Percentiles rank a stretch among this genome's conserved stretches.
Evolutionary conservation across 2,888 invertebrate genomes (phyloP).

Genomic region (Callinectes sapidus): DNA sequence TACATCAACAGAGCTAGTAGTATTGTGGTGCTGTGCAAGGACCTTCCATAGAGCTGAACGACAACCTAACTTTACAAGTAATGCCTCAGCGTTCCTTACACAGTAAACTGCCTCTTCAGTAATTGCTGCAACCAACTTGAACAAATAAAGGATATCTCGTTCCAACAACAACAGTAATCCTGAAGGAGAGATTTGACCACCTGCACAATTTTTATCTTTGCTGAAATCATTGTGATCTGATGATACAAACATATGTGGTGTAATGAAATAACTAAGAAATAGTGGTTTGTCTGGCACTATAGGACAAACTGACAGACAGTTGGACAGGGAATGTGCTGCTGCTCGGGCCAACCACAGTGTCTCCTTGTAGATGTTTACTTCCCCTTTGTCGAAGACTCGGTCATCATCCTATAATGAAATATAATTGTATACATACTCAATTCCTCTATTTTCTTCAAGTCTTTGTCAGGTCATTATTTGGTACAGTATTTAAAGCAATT

Average conservation of each 20-base stretch:
- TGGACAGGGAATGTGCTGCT: conserved; percentile 36
- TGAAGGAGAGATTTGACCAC: background rate
- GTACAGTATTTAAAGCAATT: background rate
- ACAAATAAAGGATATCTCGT: conserved; percentile 50
- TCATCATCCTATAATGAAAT: conserved; percentile 76
- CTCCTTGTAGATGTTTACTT: conserved; percentile 81
- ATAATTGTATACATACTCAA: background rate
- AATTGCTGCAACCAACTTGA: conserved; percentile 39
- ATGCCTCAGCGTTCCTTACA: conserved; percentile 48
- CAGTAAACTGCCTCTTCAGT: conserved; percentile 36
- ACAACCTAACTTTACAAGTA: conserved; percentile 57
- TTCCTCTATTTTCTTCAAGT: background rate
- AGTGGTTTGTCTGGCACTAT: background rate
- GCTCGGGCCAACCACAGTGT: conserved; percentile 75
- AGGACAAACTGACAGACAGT: conserved; percentile 20
- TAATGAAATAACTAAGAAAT: conserved; percentile 33
- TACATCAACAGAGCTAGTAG: background rate
- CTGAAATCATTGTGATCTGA: background rate
- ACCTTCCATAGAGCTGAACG: conserved; percentile 54
- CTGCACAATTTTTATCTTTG: background rate
- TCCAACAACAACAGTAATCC: conserved; percentile 37
- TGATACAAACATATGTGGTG: conserved; percentile 1
- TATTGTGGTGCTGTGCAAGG: background rate
- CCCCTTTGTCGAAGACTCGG: conserved; percentile 82
- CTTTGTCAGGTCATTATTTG: background rate